Percentiles rank a stretch among this genome's conserved stretches.
Conservation (phyloP, 1,140 invertebrate species). For the Trissolcus basalis region DNA sequence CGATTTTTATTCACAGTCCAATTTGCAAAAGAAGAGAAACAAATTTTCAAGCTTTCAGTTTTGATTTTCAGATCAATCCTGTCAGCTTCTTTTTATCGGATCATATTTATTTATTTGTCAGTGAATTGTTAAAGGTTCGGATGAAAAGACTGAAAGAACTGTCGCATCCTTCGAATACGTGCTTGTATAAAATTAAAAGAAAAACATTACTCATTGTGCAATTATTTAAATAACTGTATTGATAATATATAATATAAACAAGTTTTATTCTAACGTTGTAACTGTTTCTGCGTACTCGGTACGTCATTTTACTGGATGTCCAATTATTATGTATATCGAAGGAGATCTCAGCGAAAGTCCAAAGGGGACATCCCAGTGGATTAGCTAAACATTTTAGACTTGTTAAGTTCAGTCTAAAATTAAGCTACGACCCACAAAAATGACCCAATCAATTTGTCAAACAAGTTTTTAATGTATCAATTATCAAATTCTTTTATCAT, state of each 20-base stretch:
- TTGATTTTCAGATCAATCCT: not conserved
- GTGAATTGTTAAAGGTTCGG: slow-evolving; percentile 36
- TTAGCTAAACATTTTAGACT: no score
- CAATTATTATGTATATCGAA: slow-evolving; percentile 66
- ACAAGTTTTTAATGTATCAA: no score
- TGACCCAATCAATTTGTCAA: no score
- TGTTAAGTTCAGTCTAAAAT: no score
- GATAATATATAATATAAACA: slow-evolving; percentile 57
- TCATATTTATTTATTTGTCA: slow-evolving; percentile 5
- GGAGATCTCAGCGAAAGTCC: slow-evolving; percentile 60
- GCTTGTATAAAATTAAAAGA: slow-evolving; percentile 47
- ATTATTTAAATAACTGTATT: slow-evolving; percentile 61
- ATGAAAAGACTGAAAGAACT: slow-evolving; percentile 45
- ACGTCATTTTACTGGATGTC: slow-evolving; percentile 69
- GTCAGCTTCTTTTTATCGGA: not conserved
- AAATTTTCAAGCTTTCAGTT: not conserved
- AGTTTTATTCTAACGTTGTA: slow-evolving; percentile 68
- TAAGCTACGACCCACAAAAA: no score
- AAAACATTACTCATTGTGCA: slow-evolving; percentile 56
- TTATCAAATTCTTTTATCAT: no score
- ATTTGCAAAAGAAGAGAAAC: no score
- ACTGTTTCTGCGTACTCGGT: slow-evolving; percentile 70
- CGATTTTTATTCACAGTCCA: not conserved
- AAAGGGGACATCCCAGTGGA: no score
- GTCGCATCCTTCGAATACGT: slow-evolving; percentile 63